Evolutionary conservation across 2,888 invertebrate genomes (phyloP).

Genomic region (Hesperia comma): DNA sequence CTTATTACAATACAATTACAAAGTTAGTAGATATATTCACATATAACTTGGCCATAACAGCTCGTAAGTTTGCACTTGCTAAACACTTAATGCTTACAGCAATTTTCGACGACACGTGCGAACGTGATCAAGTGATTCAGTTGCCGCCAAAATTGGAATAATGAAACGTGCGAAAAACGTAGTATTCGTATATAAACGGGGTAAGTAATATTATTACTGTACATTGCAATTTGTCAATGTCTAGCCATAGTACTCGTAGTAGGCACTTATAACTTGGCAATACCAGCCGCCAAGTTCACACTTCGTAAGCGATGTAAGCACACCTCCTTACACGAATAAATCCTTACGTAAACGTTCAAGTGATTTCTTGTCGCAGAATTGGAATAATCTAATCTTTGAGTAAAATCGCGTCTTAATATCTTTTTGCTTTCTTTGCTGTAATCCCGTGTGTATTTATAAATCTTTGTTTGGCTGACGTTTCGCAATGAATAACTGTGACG

Average conservation of each 20-base stretch:
- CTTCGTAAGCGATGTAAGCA: slow-evolving; percentile 39
- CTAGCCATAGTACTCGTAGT: background rate
- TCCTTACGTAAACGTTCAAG: slow-evolving; percentile 63
- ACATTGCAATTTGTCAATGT: slow-evolving; percentile 18
- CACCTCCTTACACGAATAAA: slow-evolving; percentile 49
- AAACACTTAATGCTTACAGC: slow-evolving; percentile 11
- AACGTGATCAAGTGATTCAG: slow-evolving; percentile 28
- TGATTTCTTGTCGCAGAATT: slow-evolving; percentile 62
- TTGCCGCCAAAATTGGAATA: slow-evolving; percentile 11
- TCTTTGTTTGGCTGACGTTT: slow-evolving; percentile 35
- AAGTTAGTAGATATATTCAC: background rate
- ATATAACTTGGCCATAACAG: slow-evolving; percentile 22
- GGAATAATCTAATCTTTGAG: slow-evolving; percentile 63
- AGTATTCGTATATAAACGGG: slow-evolving; percentile 1
- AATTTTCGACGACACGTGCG: slow-evolving; percentile 23
- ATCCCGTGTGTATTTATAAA: slow-evolving; percentile 45
- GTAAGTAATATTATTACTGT: background rate
- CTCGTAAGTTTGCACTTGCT: slow-evolving; percentile 18
- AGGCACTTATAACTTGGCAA: slow-evolving; percentile 36
- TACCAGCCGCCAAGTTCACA: slow-evolving; percentile 31
- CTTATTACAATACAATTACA: too few species aligned
- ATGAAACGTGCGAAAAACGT: slow-evolving; percentile 9
- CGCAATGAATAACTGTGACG: slow-evolving; percentile 25
- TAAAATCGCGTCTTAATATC: slow-evolving; percentile 56
- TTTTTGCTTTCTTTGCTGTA: slow-evolving; percentile 53